Percentiles rank a stretch among this genome's conserved stretches.
Evolutionary conservation across 2,888 invertebrate species (phyloP).

Genomic region (Chymomyza fuscimana): DNA sequence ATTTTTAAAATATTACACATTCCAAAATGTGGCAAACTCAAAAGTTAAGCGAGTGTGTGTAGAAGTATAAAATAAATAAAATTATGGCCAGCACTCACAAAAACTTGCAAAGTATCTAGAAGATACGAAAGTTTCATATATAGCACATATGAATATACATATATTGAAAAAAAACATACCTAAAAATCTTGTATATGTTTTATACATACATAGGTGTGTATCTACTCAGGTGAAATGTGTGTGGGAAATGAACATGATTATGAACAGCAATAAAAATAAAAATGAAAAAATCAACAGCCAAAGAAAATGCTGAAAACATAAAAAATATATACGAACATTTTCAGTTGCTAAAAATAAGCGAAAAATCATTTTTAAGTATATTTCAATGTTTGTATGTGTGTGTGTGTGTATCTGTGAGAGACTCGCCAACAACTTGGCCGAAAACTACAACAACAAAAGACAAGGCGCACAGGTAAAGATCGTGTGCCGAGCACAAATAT

Average conservation of each 20-base stretch:
- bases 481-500: conserved; percentile 14
- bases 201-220: conserved; percentile 33
- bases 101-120: conserved; percentile 53
- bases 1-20: conserved; percentile 78
- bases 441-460: conserved; percentile 14
- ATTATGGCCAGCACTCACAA: conserved; percentile 55
- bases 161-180: conserved; percentile 1
- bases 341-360: conserved; percentile 74
- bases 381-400: conserved; percentile 16
- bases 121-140: conserved; percentile 50
- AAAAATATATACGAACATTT: conserved; percentile 44
- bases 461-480: conserved; percentile 55
- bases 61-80: conserved; percentile 66
- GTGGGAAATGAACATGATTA: conserved; percentile 73
- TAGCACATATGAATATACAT: conserved; percentile 16
- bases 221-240: conserved; percentile 77
- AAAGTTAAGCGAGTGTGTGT: conserved; percentile 43
- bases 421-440: conserved; percentile 19
- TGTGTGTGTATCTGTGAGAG: conserved; percentile 25
- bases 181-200: conserved; percentile 35
- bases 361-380: conserved; percentile 64
- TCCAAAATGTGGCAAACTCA: conserved; percentile 75
- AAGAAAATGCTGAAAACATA: conserved; percentile 5
- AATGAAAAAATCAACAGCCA: conserved; percentile 26
- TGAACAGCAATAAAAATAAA: conserved; percentile 50